Percentiles rank a stretch among this genome's conserved stretches.
Conservation (phyloP, 2,113 vertebrate genomes). For the Loxodonta africana region DNA sequence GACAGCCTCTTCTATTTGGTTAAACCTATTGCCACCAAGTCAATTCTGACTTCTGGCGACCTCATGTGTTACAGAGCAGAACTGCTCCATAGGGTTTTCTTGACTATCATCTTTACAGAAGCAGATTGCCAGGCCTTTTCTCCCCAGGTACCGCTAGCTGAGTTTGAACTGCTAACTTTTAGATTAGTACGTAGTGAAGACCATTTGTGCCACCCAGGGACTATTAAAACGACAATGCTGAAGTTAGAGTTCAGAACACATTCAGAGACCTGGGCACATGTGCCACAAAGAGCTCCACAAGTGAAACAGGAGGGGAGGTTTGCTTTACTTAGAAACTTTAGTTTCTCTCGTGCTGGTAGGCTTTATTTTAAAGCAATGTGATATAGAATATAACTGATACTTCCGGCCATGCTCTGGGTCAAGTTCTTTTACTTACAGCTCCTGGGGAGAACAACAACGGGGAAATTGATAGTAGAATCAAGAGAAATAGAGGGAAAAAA, state of each 20-base stretch:
- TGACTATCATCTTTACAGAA: background rate
- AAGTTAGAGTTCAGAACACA: slow-evolving; percentile 55
- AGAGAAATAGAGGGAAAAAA: background rate
- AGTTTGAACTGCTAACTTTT: background rate
- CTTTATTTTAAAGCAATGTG: slow-evolving; percentile 41
- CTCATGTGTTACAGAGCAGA: background rate
- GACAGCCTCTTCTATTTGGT: background rate
- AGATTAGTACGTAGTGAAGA: background rate
- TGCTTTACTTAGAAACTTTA: background rate
- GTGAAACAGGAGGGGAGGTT: background rate
- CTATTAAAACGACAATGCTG: background rate
- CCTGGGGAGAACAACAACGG: background rate
- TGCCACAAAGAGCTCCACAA: background rate
- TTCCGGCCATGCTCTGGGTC: background rate
- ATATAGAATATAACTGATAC: background rate
- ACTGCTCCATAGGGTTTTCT: background rate
- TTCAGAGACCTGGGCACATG: background rate
- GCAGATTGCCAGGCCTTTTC: background rate
- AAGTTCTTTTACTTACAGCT: background rate
- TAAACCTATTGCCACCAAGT: background rate
- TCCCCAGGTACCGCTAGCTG: background rate
- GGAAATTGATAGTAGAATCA: background rate
- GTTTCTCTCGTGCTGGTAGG: background rate
- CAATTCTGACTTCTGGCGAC: no score
- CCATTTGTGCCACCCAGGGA: background rate